phyloP scores from a whole-genome alignment of 2,888 invertebrate species.

The Nymphalis urticae region DNA sequence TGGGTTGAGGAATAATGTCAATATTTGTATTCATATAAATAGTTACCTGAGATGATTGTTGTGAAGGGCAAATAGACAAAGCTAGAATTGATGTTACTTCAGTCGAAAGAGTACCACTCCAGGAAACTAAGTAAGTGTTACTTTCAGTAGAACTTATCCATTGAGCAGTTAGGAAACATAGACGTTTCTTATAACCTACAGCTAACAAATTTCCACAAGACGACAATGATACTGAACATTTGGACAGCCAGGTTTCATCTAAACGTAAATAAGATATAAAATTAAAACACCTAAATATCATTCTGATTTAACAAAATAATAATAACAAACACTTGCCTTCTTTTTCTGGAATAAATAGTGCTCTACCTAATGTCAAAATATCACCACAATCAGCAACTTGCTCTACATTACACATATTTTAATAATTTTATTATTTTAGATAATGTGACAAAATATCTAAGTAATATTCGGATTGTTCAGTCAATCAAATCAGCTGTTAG shows the following conservation, averaged over 20 bases:
- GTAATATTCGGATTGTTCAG: too few relatives aligned
- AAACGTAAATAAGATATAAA: slow-evolving; percentile 42
- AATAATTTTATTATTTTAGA: slow-evolving; percentile 37
- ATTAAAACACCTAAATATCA: neutral
- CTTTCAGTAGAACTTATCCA: slow-evolving; percentile 74
- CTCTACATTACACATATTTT: slow-evolving; percentile 81
- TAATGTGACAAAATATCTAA: too few relatives aligned
- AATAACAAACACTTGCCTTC: slow-evolving; percentile 56
- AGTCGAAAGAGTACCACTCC: slow-evolving; percentile 73
- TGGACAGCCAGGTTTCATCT: slow-evolving; percentile 73
- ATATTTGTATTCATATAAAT: neutral
- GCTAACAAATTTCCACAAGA: slow-evolving; percentile 72
- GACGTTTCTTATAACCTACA: slow-evolving; percentile 64
- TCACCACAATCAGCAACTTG: slow-evolving; percentile 83
- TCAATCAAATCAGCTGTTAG: too few relatives aligned
- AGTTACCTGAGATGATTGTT: slow-evolving; percentile 75
- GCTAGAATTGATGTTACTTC: slow-evolving; percentile 64
- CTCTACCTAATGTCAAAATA: slow-evolving; percentile 80
- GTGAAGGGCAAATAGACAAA: slow-evolving; percentile 70
- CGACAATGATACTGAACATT: slow-evolving; percentile 70
- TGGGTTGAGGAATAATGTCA: too few relatives aligned
- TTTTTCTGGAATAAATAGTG: slow-evolving; percentile 79
- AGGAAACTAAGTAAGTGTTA: slow-evolving; percentile 70
- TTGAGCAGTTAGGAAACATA: slow-evolving; percentile 70
- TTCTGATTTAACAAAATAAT: neutral